Percentiles rank a stretch among this genome's conserved stretches.
These are phyloP conservation scores for Clamator glandarius DNA, from an alignment of 2,797 vertebrate species.

Conservation along the genomic window DNA sequence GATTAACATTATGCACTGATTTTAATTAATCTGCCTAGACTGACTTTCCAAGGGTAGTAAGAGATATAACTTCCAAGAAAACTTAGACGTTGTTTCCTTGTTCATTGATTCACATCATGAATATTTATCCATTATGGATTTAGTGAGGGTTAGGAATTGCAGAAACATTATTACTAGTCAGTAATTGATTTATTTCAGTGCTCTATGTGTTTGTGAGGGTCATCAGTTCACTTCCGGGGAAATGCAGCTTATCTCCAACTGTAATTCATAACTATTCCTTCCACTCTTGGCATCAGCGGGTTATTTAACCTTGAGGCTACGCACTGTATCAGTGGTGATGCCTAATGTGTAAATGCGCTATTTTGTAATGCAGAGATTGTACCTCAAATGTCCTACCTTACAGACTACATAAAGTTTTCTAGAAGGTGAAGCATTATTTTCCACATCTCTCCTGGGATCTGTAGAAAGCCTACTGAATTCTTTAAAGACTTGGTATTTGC, in stretches of 20 bases:
- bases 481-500: constrained; percentile 4
- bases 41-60: not conserved
- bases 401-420: constrained; percentile 55
- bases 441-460: not conserved
- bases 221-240: not conserved
- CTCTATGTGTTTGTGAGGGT: not conserved
- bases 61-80: not conserved
- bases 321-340: not conserved
- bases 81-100: not conserved
- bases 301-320: constrained; percentile 70
- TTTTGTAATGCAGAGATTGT: constrained; percentile 61
- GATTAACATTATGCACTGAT: not conserved
- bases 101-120: not conserved
- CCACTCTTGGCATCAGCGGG: not conserved
- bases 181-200: constrained; percentile 24
- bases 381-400: constrained; percentile 30
- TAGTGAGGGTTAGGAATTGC: not conserved
- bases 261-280: constrained; percentile 12
- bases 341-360: constrained; percentile 59
- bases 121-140: not conserved
- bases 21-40: not conserved
- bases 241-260: constrained; percentile 3
- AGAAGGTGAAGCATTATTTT: constrained; percentile 61
- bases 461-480: not conserved
- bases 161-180: not conserved